Evolutionary conservation across 2,113 vertebrate genomes (phyloP).

Genomic region (Oryzias javanicus): DNA sequence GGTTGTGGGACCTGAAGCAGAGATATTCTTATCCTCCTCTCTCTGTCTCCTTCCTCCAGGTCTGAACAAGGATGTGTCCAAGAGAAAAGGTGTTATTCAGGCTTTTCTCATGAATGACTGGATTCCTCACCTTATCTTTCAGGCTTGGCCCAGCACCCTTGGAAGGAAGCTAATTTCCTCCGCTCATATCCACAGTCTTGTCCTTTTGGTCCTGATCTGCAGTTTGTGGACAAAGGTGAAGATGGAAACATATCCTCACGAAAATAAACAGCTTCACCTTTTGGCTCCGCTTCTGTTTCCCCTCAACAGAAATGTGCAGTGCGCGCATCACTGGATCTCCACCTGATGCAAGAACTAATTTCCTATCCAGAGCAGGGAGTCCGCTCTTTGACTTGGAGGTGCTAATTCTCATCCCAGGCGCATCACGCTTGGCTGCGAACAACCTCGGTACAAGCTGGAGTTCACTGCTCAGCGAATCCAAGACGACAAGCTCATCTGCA

Average conservation of each 20-base stretch:
- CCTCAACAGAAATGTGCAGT: background rate
- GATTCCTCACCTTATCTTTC: background rate
- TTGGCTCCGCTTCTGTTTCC: background rate
- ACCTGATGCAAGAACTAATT: background rate
- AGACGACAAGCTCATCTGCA: background rate
- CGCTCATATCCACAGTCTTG: background rate
- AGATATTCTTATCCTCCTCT: background rate
- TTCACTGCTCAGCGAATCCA: conserved; percentile 2
- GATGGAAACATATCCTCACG: background rate
- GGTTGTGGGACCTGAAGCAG: background rate
- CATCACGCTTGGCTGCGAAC: background rate
- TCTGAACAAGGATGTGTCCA: background rate
- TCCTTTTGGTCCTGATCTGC: background rate
- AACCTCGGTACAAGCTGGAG: background rate
- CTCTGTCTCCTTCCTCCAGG: background rate
- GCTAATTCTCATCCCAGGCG: background rate
- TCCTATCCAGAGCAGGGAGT: background rate
- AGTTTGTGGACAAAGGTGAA: background rate
- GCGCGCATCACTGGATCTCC: background rate
- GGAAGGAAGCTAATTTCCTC: background rate
- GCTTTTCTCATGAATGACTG: background rate
- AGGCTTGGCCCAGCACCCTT: background rate
- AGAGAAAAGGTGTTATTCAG: background rate
- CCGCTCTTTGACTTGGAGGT: background rate
- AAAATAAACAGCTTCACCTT: background rate